Evolutionary conservation across 2,888 invertebrate species (phyloP).

Genomic region (Dichetophora obliterata): DNA sequence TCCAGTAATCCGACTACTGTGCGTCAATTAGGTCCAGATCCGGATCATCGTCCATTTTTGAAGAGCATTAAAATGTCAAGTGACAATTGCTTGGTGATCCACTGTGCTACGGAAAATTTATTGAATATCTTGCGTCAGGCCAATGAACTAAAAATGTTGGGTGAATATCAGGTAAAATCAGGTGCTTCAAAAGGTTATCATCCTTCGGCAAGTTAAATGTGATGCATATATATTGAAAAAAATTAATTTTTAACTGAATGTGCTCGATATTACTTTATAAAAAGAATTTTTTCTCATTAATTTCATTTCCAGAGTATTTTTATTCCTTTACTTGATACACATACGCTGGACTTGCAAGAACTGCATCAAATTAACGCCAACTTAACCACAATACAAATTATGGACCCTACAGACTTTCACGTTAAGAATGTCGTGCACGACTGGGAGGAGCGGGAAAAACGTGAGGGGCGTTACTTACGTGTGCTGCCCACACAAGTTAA

Average conservation of each 20-base stretch:
- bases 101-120: conserved; percentile 80
- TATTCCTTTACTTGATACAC: conserved; percentile 70
- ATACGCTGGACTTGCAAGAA: conserved; percentile 71
- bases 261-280: no score
- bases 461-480: conserved; percentile 60
- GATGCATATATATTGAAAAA: not conserved
- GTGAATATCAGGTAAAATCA: conserved; percentile 78
- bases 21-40: conserved; percentile 73
- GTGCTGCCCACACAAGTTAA: conserved; percentile 60
- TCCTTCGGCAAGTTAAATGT: not conserved
- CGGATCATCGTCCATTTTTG: conserved; percentile 76
- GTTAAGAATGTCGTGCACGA: conserved; percentile 67
- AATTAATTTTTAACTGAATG: not conserved
- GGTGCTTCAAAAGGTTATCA: no score
- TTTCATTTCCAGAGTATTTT: conserved; percentile 71
- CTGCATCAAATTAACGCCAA: conserved; percentile 67
- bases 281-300: not conserved
- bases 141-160: conserved; percentile 83
- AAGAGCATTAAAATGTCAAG: conserved; percentile 81
- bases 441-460: conserved; percentile 67
- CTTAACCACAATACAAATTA: conserved; percentile 66
- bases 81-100: conserved; percentile 81
- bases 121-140: conserved; percentile 80
- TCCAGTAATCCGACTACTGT: conserved; percentile 78
- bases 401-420: conserved; percentile 68